Percentiles rank a stretch among this genome's conserved stretches.
phyloP scores from a whole-genome alignment of 2,113 vertebrate species.

The cattle (Bos taurus) region DNA sequence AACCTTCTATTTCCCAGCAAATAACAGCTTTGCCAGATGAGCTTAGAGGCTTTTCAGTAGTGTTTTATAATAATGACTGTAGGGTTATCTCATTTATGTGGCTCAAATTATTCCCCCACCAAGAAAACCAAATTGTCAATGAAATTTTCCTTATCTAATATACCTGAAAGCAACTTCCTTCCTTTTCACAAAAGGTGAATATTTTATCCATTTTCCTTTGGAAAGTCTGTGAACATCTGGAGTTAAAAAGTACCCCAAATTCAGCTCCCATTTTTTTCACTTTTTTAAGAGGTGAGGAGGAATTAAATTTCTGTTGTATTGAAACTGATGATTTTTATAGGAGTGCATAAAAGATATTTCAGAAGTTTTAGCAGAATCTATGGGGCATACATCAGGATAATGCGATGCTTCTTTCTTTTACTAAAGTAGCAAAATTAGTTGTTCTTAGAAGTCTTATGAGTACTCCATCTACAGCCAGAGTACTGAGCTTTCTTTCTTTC shows the following conservation, averaged over 20 bases:
- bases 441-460: not conserved
- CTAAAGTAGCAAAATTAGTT: not conserved
- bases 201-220: not conserved
- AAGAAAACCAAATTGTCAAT: not conserved
- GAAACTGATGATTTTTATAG: not conserved
- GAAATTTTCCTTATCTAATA: not conserved
- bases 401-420: not conserved
- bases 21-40: not conserved
- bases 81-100: not conserved
- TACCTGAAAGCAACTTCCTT: not conserved
- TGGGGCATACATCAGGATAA: not conserved
- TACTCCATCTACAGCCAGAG: not conserved
- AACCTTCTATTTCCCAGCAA: not conserved
- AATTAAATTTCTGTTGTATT: not conserved
- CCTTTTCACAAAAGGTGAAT: not conserved
- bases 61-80: not conserved
- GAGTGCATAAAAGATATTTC: not conserved
- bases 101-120: not conserved
- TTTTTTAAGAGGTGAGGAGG: not conserved
- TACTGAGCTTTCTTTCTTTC: not conserved
- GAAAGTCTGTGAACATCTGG: not conserved
- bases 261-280: not conserved
- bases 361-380: not conserved
- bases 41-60: not conserved
- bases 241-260: not conserved